phyloP scores from a whole-genome alignment of 2,113 vertebrate genomes.

The Pteronura brasiliensis region DNA sequence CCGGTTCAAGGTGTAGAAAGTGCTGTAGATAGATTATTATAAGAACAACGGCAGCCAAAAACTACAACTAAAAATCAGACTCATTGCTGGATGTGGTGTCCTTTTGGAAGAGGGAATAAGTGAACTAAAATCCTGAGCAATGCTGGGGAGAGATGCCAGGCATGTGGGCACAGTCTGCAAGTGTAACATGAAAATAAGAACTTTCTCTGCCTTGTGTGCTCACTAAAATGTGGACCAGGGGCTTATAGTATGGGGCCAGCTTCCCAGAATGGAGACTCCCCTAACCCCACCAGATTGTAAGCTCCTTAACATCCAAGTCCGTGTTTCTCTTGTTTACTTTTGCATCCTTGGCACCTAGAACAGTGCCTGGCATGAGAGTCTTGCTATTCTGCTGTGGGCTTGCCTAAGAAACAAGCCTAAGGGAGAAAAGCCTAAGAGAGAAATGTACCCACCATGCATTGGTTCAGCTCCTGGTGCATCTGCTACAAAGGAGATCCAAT shows the following conservation, averaged over 20 bases:
- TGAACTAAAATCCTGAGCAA: neutral
- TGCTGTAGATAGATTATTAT: neutral
- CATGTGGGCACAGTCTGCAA: neutral
- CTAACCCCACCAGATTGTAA: neutral
- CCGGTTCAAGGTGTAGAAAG: neutral
- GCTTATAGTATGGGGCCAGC: neutral
- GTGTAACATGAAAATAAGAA: neutral
- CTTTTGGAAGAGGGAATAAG: neutral
- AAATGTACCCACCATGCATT: neutral
- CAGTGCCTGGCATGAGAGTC: neutral
- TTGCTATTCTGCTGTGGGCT: neutral
- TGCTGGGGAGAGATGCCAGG: neutral
- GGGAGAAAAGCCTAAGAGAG: neutral
- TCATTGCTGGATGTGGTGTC: neutral
- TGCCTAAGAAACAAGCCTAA: neutral
- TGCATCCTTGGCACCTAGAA: neutral
- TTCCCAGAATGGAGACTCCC: neutral
- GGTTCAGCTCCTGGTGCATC: neutral
- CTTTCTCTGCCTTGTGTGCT: neutral
- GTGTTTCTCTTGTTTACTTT: neutral
- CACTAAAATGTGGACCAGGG: neutral
- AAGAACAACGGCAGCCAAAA: neutral
- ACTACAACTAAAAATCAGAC: neutral
- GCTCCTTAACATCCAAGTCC: neutral
- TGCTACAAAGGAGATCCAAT: neutral